Percentiles rank a stretch among this genome's conserved stretches.
Evolutionary conservation across 1,140 invertebrate genomes (phyloP).

Genomic region (Melanaphis sacchari): DNA sequence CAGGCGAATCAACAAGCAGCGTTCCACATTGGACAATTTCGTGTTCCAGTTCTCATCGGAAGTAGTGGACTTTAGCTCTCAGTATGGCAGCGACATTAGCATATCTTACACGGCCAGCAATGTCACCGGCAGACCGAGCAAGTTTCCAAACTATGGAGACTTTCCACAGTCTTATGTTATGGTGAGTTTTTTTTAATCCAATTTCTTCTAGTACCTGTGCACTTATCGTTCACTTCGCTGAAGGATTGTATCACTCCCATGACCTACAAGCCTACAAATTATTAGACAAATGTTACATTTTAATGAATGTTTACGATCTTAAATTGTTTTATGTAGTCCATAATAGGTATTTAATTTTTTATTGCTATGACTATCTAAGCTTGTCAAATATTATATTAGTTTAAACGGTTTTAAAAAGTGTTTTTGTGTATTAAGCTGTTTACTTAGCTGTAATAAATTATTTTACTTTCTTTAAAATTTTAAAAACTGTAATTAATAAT

Average conservation of each 20-base stretch:
- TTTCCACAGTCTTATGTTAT: conserved; percentile 88
- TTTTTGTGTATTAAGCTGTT: too few relatives aligned
- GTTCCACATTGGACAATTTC: background rate
- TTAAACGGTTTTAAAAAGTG: too few relatives aligned
- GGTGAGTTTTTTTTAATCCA: conserved; percentile 67
- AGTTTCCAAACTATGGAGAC: conserved; percentile 88
- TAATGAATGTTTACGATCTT: background rate
- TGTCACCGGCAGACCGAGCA: conserved; percentile 79
- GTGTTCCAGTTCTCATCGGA: conserved; percentile 70
- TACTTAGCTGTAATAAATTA: too few relatives aligned
- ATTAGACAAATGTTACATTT: background rate
- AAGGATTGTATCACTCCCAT: background rate
- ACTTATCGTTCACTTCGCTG: background rate
- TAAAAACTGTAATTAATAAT: too few relatives aligned
- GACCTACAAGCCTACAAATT: background rate
- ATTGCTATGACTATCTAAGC: background rate
- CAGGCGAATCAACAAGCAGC: background rate
- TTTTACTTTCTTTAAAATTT: too few relatives aligned
- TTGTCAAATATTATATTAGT: background rate
- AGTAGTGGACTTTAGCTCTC: conserved; percentile 85
- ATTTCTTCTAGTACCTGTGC: background rate
- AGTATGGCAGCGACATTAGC: conserved; percentile 86
- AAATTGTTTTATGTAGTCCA: background rate
- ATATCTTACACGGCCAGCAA: conserved; percentile 89
- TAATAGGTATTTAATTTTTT: background rate